Base-by-base conservation (phyloP, 2,113 vertebrate genomes). In the Mormyrus iriodes region DNA sequence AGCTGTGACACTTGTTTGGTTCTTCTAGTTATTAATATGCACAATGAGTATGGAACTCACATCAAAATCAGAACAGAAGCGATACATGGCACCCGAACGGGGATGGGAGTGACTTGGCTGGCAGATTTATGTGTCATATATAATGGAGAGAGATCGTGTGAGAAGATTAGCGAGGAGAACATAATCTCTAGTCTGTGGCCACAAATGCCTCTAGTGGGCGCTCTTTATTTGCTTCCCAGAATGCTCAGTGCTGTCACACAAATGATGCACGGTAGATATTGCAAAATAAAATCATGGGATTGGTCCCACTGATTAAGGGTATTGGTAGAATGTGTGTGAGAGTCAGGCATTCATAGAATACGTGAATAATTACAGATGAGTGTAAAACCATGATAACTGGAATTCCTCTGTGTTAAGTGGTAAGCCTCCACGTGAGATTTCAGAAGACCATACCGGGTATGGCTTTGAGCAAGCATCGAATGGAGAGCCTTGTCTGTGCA, bases 1-100 rank as follows among this genome's bases (percentile, higher is more conserved):
- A 91, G 83, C 90, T 92, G 92, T 94, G 92, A 96, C 95, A 92
- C 92, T 94, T 91, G 93, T 94, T 93, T 95, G 92, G 94, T 94
- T 94, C 92, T 90, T 91, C 88, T 91, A 92, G 93, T 91, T 91
- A 92, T 93, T 92, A 91, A 76, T 94, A 94, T 90, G 91, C 92
- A 92, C 91, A 93, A 93, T 91, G 93, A 91, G 88, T 91, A 92
- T 91, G 89, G 90, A 89, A 92, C 91, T 91, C 87, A 91, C 92
- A 92, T 88, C 89, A 58, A 93, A 91, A 61, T 61, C 2, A 61
- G 52, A 35, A 69, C 42, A 85, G 61, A 39, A 31, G 52, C 19
- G 7, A 44, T 15, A 31, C 3, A 31, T 9, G 8, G 19, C 31
- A 83, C 31, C 31, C 31, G 9, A 21, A 15, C 27, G 13, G 51